These are phyloP conservation scores for Leptopilina drosophilae DNA, from an alignment of 2,888 invertebrate genomes.

Conservation along the genomic window DNA sequence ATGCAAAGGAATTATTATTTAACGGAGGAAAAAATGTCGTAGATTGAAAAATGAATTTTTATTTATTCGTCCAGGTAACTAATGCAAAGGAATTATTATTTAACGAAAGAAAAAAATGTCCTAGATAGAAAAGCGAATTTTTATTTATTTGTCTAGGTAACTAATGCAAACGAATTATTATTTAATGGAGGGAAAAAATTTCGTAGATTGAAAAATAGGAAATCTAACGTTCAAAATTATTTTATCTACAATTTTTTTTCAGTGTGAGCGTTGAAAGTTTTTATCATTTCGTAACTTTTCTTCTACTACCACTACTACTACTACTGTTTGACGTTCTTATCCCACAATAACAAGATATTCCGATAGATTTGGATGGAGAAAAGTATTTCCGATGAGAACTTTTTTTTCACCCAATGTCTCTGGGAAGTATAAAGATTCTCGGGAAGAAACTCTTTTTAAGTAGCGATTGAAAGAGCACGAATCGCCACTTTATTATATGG, in stretches of 20 bases:
- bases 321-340: constrained; percentile 3
- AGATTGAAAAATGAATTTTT: too few species aligned
- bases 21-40: too few species aligned
- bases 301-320: background rate
- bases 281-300: constrained; percentile 2
- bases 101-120: too few species aligned
- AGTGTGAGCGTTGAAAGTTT: background rate
- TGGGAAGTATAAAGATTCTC: background rate
- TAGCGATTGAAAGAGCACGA: constrained; percentile 25
- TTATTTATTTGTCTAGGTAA: too few species aligned
- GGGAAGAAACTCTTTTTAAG: constrained; percentile 4
- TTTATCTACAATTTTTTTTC: background rate
- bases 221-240: background rate
- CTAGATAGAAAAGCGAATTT: too few species aligned
- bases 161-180: too few species aligned
- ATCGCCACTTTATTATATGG: constrained; percentile 35
- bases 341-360: background rate
- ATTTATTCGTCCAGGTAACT: too few species aligned
- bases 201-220: too few species aligned
- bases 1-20: too few species aligned
- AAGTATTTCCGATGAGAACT: background rate
- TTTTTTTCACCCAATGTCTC: background rate
- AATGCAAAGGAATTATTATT: too few species aligned
- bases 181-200: too few species aligned
- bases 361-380: background rate